Evolutionary conservation across 2,888 invertebrate species (phyloP).

Genomic region (Brachyptera putata): DNA sequence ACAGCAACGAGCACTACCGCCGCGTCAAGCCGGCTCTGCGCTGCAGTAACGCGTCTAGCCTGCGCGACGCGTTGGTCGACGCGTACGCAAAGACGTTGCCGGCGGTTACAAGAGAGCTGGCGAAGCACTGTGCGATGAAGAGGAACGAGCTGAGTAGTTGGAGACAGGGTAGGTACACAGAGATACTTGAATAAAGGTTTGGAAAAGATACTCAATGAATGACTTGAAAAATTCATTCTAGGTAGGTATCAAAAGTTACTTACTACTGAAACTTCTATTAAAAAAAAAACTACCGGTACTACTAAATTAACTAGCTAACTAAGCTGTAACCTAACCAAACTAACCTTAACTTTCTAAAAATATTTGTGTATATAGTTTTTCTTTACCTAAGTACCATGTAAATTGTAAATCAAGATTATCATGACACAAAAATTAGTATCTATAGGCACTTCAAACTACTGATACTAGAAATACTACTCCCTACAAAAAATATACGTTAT

Average conservation of each 20-base stretch:
- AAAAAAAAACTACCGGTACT: too few relatives aligned
- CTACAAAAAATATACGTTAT: too few relatives aligned
- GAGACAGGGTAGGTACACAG: background rate
- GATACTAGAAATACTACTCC: too few relatives aligned
- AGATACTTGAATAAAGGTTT: too few relatives aligned
- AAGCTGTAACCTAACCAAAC: too few relatives aligned
- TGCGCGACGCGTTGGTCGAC: slow-evolving; percentile 52
- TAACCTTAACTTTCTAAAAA: too few relatives aligned
- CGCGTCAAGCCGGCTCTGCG: slow-evolving; percentile 37
- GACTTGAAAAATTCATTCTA: background rate
- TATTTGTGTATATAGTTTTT: too few relatives aligned
- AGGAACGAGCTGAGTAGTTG: background rate
- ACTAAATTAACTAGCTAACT: too few relatives aligned
- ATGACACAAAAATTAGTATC: too few relatives aligned
- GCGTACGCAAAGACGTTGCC: slow-evolving; percentile 51
- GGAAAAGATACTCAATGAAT: background rate
- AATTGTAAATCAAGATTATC: too few relatives aligned
- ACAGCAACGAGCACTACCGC: slow-evolving; percentile 44
- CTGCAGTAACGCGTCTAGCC: slow-evolving; percentile 40
- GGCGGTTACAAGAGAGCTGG: slow-evolving; percentile 47
- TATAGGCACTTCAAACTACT: too few relatives aligned
- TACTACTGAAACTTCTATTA: background rate
- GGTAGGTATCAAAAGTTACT: background rate
- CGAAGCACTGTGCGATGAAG: slow-evolving; percentile 38
- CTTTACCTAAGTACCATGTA: too few relatives aligned